A percentile compares a stretch with the other conserved stretches of the same genome.
These are phyloP conservation scores for Paradoxurus hermaphroditus DNA, from an alignment of 2,113 vertebrate species.

Conservation along the genomic window DNA sequence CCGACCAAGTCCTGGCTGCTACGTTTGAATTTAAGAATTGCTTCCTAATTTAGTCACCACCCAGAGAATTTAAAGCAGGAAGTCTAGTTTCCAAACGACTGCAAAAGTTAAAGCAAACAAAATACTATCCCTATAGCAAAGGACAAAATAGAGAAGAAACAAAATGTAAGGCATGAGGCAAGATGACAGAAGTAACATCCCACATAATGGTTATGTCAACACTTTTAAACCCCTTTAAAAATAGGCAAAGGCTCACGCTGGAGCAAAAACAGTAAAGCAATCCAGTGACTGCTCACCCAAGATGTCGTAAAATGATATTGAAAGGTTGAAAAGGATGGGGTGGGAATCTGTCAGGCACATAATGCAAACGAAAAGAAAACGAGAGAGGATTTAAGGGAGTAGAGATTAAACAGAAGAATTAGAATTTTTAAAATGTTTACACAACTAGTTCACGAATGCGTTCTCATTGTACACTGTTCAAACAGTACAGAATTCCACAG, in stretches of 20 bases:
- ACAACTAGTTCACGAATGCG: not conserved
- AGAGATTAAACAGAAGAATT: not conserved
- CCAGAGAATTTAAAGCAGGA: not conserved
- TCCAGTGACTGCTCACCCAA: not conserved
- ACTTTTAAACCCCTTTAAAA: constrained; percentile 23
- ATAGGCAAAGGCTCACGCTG: not conserved
- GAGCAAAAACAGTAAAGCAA: constrained; percentile 9
- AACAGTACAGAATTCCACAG: not conserved
- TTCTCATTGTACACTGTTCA: not conserved
- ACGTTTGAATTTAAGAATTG: constrained; percentile 30
- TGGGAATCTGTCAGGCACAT: not conserved
- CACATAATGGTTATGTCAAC: not conserved
- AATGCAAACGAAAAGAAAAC: constrained; percentile 25
- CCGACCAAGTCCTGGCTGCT: not conserved
- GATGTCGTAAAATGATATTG: not conserved
- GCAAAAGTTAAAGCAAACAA: constrained; percentile 18
- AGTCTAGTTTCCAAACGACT: not conserved
- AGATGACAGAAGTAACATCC: constrained; percentile 7
- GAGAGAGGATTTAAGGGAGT: not conserved
- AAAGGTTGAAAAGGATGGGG: not conserved
- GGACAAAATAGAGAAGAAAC: not conserved
- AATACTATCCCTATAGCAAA: not conserved
- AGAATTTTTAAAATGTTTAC: not conserved
- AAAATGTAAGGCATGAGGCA: not conserved
- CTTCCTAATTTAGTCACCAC: constrained; percentile 4